phyloP scores from a whole-genome alignment of 2,888 invertebrate species.

The Hydrotaea cyrtoneurina region DNA sequence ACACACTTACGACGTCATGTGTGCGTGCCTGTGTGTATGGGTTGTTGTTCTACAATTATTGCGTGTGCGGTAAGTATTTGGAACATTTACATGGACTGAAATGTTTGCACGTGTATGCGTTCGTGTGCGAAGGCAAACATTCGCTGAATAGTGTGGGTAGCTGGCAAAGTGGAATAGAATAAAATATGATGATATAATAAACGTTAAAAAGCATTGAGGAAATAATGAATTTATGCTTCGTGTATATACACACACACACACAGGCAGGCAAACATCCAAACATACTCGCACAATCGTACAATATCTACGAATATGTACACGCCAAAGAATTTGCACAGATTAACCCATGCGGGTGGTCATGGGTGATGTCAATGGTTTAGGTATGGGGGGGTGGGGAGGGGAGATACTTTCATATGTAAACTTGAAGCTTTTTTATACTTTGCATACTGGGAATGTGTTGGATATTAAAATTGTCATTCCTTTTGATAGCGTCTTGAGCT shows the following conservation, averaged over 20 bases:
- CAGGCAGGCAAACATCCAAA: not conserved
- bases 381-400: not conserved
- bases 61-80: conserved; percentile 3
- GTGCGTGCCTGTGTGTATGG: not conserved
- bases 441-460: too few species aligned
- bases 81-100: conserved; percentile 16
- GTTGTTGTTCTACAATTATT: not conserved
- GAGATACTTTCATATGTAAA: too few species aligned
- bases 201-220: conserved; percentile 27
- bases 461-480: too few species aligned
- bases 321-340: conserved; percentile 20
- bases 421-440: not conserved
- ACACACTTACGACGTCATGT: not conserved
- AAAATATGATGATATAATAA: conserved; percentile 33
- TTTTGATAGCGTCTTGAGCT: too few species aligned
- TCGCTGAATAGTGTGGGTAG: conserved; percentile 41
- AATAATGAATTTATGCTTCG: conserved; percentile 37
- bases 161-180: conserved; percentile 3
- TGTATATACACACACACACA: not conserved
- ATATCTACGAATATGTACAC: not conserved
- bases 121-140: conserved; percentile 28
- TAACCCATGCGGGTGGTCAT: conserved; percentile 17
- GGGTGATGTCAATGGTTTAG: not conserved
- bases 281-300: not conserved
- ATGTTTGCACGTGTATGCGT: conserved; percentile 16